A percentile compares a stretch with the other conserved stretches of the same genome.
Conservation (phyloP, 2,888 invertebrate species). For the Hydroisotoma schaefferi region DNA sequence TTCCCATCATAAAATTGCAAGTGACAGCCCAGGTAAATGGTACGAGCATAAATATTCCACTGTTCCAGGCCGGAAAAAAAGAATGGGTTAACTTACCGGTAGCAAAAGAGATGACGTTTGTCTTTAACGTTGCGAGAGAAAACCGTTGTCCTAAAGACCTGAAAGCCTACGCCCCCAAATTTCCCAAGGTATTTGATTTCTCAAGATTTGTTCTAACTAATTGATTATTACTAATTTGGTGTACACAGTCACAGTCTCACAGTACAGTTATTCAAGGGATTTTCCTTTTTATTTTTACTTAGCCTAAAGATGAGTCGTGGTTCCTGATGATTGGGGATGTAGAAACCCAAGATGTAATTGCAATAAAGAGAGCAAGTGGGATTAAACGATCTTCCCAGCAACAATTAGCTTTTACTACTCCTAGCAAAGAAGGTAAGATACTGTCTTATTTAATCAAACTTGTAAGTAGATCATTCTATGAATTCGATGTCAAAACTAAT, state of each 20-base stretch:
- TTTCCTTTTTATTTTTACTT: background rate
- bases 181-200: constrained; percentile 62
- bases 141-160: constrained; percentile 54
- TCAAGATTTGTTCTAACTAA: background rate
- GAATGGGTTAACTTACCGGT: constrained; percentile 41
- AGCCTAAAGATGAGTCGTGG: constrained; percentile 88
- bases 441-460: background rate
- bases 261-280: background rate
- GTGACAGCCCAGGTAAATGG: constrained; percentile 39
- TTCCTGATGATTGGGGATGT: constrained; percentile 77
- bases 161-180: constrained; percentile 73
- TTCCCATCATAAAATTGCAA: constrained; percentile 51
- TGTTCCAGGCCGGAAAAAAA: constrained; percentile 16
- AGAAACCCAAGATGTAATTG: constrained; percentile 68
- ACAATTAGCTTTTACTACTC: constrained; percentile 40
- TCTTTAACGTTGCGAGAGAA: constrained; percentile 31
- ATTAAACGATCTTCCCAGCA: constrained; percentile 51
- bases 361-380: constrained; percentile 69
- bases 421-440: constrained; percentile 27
- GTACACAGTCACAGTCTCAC: background rate
- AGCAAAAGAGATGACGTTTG: constrained; percentile 37
- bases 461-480: background rate
- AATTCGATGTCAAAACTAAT: background rate
- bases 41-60: constrained; percentile 24
- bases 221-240: background rate